Percentiles rank a stretch among this genome's conserved stretches.
phyloP scores from a whole-genome alignment of 2,888 invertebrate species.

The Spilarctia lutea region DNA sequence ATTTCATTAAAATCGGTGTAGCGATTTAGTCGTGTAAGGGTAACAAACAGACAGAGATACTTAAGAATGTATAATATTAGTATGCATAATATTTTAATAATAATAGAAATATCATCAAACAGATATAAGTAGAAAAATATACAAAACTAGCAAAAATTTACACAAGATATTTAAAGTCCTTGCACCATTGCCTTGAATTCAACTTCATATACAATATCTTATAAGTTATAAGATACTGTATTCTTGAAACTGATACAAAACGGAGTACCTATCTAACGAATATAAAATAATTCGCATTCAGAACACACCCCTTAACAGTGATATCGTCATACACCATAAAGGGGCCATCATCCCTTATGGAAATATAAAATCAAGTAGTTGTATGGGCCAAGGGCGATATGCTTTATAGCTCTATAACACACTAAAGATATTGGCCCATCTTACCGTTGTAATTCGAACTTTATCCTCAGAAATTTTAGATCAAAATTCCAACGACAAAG shows the following conservation, averaged over 20 bases:
- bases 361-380: constrained; percentile 57
- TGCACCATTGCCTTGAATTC: too few species aligned
- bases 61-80: too few species aligned
- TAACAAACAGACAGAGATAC: too few species aligned
- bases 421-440: constrained; percentile 27
- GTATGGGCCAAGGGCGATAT: constrained; percentile 43
- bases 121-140: too few species aligned
- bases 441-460: constrained; percentile 19
- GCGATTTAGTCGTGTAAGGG: too few species aligned
- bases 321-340: constrained; percentile 50
- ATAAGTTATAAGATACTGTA: too few species aligned
- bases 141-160: too few species aligned
- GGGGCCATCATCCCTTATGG: constrained; percentile 48
- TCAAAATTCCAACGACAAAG: constrained; percentile 5
- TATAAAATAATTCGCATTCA: constrained; percentile 8
- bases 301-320: constrained; percentile 39
- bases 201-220: not conserved
- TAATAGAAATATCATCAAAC: too few species aligned
- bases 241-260: not conserved
- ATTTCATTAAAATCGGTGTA: too few species aligned
- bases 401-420: constrained; percentile 55
- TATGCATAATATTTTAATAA: too few species aligned
- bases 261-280: not conserved
- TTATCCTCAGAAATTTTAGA: not conserved
- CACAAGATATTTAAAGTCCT: too few species aligned